Conservation (phyloP, 2,797 vertebrate species). For the Otolemur crassicaudatus region DNA sequence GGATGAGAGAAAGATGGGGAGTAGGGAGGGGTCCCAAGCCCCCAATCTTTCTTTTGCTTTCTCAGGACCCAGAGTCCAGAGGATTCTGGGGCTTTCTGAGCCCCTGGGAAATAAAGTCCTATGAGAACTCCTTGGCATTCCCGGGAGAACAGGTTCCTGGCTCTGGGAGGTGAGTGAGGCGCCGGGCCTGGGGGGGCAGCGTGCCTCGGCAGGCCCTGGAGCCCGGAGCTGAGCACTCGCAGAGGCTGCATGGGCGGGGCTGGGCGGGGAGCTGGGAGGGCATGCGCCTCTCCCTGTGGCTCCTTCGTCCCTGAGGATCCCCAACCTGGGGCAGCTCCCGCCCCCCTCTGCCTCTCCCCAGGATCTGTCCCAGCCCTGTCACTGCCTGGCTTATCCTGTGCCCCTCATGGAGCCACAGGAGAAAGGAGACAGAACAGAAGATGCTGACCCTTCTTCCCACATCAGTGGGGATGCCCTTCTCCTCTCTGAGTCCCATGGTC, state of each 20-base stretch:
- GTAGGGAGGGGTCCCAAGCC: neutral
- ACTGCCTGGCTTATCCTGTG: neutral
- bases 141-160: constrained; percentile 90
- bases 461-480: neutral
- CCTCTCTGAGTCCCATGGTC: neutral
- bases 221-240: constrained; percentile 85
- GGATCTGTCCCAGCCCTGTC: neutral
- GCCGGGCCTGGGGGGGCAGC: constrained; percentile 82
- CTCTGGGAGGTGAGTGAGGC: constrained; percentile 77
- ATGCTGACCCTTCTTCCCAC: no score
- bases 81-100: constrained; percentile 69
- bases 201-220: constrained; percentile 89
- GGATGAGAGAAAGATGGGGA: neutral
- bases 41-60: neutral
- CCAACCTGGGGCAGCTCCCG: neutral
- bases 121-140: constrained; percentile 88
- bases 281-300: constrained; percentile 55
- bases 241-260: constrained; percentile 68
- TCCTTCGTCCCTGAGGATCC: constrained; percentile 55
- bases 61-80: constrained; percentile 18
- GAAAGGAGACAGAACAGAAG: neutral
- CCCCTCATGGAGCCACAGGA: neutral
- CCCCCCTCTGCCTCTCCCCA: neutral
- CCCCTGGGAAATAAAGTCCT: constrained; percentile 87
- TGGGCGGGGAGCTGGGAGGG: constrained; percentile 64